Conservation (phyloP, 2,797 vertebrate species). For the Anolis apletophallus region DNA sequence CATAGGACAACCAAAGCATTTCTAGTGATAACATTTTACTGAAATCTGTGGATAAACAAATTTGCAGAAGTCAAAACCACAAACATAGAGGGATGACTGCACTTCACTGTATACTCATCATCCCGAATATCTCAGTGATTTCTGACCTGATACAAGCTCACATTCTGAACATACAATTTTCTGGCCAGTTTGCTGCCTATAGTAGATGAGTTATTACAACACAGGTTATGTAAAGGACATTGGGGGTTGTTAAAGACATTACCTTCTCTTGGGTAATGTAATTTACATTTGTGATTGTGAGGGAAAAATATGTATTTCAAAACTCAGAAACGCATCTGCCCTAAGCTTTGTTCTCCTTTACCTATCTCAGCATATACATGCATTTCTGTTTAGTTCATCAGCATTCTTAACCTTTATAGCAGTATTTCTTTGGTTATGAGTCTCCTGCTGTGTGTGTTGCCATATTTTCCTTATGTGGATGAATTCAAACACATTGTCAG, state of each 20-base stretch:
- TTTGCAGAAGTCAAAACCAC: too few relatives aligned
- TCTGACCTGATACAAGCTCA: conserved; percentile 6
- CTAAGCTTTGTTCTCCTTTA: conserved; percentile 14
- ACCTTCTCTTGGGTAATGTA: conserved; percentile 12
- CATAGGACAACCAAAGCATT: too few relatives aligned
- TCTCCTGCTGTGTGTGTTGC: conserved; percentile 4
- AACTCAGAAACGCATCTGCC: conserved; percentile 21
- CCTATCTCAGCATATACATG: conserved; percentile 9
- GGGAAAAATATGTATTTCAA: not conserved
- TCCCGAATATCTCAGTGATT: not conserved
- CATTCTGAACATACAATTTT: not conserved
- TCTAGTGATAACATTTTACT: too few relatives aligned
- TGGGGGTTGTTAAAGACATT: conserved; percentile 22
- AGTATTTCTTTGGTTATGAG: conserved; percentile 2
- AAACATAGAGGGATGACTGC: too few relatives aligned
- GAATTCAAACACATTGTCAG: conserved; percentile 9
- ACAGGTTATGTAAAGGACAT: not conserved
- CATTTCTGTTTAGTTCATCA: conserved; percentile 20
- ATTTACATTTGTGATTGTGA: conserved; percentile 42
- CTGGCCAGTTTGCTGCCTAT: conserved; percentile 28
- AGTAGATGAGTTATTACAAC: conserved; percentile 10
- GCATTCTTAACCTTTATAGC: conserved; percentile 37
- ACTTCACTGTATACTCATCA: not conserved
- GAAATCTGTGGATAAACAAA: too few relatives aligned
- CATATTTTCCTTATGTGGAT: conserved; percentile 23